Percentiles rank a stretch among this genome's conserved stretches.
phyloP scores from a whole-genome alignment of 2,888 invertebrate genomes.

The Baccha elongata region DNA sequence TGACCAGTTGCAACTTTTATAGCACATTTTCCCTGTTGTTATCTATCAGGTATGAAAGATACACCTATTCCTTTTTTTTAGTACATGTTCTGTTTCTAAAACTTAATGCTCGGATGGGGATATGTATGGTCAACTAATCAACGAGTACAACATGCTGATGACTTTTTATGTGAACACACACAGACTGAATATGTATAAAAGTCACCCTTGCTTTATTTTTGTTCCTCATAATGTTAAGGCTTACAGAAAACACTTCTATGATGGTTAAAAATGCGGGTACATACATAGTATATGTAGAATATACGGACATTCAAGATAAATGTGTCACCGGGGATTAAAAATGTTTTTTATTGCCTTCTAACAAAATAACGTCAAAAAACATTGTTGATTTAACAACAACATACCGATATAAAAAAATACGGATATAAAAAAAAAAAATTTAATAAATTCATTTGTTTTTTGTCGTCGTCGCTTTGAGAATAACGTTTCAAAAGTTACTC shows the following conservation, averaged over 20 bases:
- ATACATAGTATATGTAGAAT: too few species aligned
- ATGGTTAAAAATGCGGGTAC: constrained; percentile 65
- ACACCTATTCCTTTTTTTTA: constrained; percentile 23
- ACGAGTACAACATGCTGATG: constrained; percentile 73
- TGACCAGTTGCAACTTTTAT: constrained; percentile 44
- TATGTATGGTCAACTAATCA: constrained; percentile 73
- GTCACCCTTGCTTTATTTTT: constrained; percentile 66
- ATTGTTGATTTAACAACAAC: constrained; percentile 65
- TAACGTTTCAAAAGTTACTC: constrained; percentile 59
- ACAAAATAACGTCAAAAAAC: constrained; percentile 34
- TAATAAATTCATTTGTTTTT: constrained; percentile 58
- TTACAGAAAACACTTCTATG: constrained; percentile 59
- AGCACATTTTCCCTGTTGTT: constrained; percentile 45
- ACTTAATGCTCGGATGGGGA: constrained; percentile 70
- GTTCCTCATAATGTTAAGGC: constrained; percentile 12
- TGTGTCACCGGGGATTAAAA: constrained; percentile 73
- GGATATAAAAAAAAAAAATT: too few species aligned
- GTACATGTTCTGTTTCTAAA: constrained; percentile 64
- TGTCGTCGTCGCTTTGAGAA: constrained; percentile 53
- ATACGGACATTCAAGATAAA: constrained; percentile 68
- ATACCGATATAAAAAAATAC: too few species aligned
- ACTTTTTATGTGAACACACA: constrained; percentile 70
- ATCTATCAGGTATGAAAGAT: constrained; percentile 65
- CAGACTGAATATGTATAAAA: constrained; percentile 49
- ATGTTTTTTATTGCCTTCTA: constrained; percentile 66